Conservation (phyloP, 1,140 invertebrate species). For the Dryas iulia region DNA sequence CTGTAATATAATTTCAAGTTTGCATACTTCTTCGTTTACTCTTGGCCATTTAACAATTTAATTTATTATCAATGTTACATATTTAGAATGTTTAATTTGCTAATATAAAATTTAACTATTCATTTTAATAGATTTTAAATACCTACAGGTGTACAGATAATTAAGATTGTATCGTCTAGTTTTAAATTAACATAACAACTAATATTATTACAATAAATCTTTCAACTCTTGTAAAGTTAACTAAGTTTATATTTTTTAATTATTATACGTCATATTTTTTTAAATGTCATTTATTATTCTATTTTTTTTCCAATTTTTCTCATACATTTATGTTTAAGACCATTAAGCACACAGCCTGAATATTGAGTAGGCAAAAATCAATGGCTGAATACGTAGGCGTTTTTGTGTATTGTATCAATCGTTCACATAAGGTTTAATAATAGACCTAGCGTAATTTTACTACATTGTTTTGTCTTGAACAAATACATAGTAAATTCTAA, state of each 20-base stretch:
- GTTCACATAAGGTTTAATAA: conserved; percentile 18
- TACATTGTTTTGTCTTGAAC: neutral
- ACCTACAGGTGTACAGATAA: too few relatives aligned
- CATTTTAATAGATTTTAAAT: too few relatives aligned
- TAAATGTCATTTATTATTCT: neutral
- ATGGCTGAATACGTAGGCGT: conserved; percentile 16
- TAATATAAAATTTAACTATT: too few relatives aligned
- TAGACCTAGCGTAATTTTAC: neutral
- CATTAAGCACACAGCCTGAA: neutral
- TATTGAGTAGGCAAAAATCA: conserved; percentile 19
- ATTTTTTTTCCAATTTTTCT: neutral
- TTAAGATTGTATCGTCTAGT: too few relatives aligned
- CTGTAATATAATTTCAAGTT: too few relatives aligned
- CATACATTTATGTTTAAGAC: neutral
- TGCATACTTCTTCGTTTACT: too few relatives aligned
- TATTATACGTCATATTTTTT: neutral
- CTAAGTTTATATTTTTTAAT: neutral
- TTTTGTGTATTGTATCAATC: conserved; percentile 16
- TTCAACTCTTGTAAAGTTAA: too few relatives aligned
- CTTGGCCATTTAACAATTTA: too few relatives aligned
- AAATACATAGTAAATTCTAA: neutral
- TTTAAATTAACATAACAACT: too few relatives aligned
- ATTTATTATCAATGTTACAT: too few relatives aligned
- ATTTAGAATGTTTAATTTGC: too few relatives aligned
- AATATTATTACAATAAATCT: too few relatives aligned